Evolutionary conservation across 1,140 invertebrate species (phyloP), one percentile per base, ranked within the genome.

Genomic region (Leucophenga varia): DNA sequence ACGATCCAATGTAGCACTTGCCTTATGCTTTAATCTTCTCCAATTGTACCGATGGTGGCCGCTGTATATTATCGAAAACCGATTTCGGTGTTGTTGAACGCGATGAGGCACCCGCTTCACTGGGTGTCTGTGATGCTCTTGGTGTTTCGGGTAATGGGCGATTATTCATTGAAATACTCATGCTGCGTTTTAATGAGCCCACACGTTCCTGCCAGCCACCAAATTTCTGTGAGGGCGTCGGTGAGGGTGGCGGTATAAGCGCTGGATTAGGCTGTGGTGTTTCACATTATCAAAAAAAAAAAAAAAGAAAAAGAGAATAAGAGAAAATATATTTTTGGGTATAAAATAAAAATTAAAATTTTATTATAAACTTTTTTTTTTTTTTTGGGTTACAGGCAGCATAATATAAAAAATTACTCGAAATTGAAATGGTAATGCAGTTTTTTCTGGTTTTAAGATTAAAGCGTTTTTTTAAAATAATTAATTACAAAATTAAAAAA

Each of bases 21-120:
- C 69, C 43, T 75, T 74, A 31, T 38, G 71, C 56, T 75, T n/a
- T 74, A 31, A 75, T 75, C 55, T 65, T 75, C 64, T 75, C 72
- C 36, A 75, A 60, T 37, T 69, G 60, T 22, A 75, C 58, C 2
- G 73, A 75, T 3, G 72, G 72, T 19, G 72, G 72, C 2, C 67
- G 47, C 47, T 71, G 64, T 52, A 75, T 74, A 16, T 55, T 48
- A 45, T 75, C 73, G 37, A 75, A 75, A 12, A 70, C 69, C 39
- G 72, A 72, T 48, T 61, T 67, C 10, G 70, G 72, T 9, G 71
- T 75, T 9, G 54, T 70, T 1, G 72, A 72, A 5, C 73, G 54
- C 10, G 73, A 72, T 17, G 70, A 68, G 22, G 60, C 55, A 8
- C 55, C 59, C 32, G 47, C 59, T 18, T 70, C 59, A 41, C 69